Conservation (phyloP, 2,797 vertebrate genomes). For the Catharus ustulatus region DNA sequence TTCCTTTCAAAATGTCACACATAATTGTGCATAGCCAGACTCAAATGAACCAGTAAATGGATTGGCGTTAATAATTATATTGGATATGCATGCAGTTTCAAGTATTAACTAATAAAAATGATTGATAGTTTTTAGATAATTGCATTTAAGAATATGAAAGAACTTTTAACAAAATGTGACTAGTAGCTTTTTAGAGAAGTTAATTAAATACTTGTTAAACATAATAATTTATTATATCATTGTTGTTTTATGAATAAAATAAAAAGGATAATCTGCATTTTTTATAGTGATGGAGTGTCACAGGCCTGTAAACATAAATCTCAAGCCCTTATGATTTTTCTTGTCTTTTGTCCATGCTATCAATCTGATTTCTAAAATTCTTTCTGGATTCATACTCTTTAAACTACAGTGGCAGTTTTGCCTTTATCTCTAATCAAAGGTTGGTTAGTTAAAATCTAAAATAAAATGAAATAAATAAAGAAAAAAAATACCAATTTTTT, state of each 20-base stretch:
- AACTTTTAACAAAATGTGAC: slow-evolving; percentile 74
- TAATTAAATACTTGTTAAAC: slow-evolving; percentile 77
- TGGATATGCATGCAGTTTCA: slow-evolving; percentile 72
- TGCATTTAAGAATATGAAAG: slow-evolving; percentile 74
- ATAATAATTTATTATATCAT: slow-evolving; percentile 65
- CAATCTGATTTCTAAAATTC: slow-evolving; percentile 28
- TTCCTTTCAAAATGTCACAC: slow-evolving; percentile 77
- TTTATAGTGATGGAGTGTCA: slow-evolving; percentile 19
- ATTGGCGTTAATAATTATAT: slow-evolving; percentile 76
- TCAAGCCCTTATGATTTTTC: background rate
- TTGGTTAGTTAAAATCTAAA: background rate
- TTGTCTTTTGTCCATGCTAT: background rate
- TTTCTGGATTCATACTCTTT: slow-evolving; percentile 10
- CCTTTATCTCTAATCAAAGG: background rate
- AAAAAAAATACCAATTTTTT: background rate
- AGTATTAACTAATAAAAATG: slow-evolving; percentile 80
- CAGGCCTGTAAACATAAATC: slow-evolving; percentile 42
- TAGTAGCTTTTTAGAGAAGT: slow-evolving; percentile 71
- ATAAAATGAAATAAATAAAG: background rate
- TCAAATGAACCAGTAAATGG: slow-evolving; percentile 79
- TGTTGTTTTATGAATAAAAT: slow-evolving; percentile 54
- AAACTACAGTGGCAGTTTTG: slow-evolving; percentile 22
- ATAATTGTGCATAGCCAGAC: slow-evolving; percentile 76
- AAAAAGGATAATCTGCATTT: slow-evolving; percentile 34
- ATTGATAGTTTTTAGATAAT: slow-evolving; percentile 81